A percentile compares a stretch with the other conserved stretches of the same genome.
Evolutionary conservation across 2,797 vertebrate genomes (phyloP).

Genomic region (Ctenopoma kingsleyae): DNA sequence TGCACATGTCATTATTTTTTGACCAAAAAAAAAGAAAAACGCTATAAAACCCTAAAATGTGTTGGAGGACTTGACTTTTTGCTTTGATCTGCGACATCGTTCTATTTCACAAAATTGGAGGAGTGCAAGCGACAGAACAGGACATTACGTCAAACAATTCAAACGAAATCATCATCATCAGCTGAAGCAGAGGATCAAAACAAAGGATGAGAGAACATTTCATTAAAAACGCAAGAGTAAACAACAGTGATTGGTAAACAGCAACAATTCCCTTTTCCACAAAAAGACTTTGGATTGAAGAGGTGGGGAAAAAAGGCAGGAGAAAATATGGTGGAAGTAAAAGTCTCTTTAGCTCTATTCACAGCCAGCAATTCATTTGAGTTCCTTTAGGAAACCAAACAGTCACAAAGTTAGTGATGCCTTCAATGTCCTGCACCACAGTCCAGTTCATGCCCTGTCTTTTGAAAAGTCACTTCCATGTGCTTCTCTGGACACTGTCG

Average conservation of each 20-base stretch:
- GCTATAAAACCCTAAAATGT: background rate
- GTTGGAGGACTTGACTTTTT: background rate
- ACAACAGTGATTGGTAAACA: background rate
- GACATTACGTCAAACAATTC: slow-evolving; percentile 12
- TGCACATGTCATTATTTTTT: background rate
- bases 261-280: slow-evolving; percentile 16
- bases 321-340: slow-evolving; percentile 25
- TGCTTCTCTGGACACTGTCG: slow-evolving; percentile 3
- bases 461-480: slow-evolving; percentile 15
- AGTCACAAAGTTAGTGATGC: slow-evolving; percentile 9
- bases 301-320: slow-evolving; percentile 41
- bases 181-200: slow-evolving; percentile 19
- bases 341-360: slow-evolving; percentile 44
- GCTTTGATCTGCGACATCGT: slow-evolving; percentile 10
- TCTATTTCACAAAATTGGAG: slow-evolving; percentile 18
- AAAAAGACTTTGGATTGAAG: slow-evolving; percentile 47
- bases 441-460: background rate
- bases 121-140: slow-evolving; percentile 8
- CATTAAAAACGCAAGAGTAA: slow-evolving; percentile 1
- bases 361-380: slow-evolving; percentile 42
- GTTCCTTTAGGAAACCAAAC: slow-evolving; percentile 9
- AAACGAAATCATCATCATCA: background rate
- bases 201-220: slow-evolving; percentile 9
- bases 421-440: slow-evolving; percentile 9
- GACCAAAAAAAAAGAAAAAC: too few species aligned